Evolutionary conservation across 1,140 invertebrate genomes (phyloP).

Genomic region (Delia radicum): DNA sequence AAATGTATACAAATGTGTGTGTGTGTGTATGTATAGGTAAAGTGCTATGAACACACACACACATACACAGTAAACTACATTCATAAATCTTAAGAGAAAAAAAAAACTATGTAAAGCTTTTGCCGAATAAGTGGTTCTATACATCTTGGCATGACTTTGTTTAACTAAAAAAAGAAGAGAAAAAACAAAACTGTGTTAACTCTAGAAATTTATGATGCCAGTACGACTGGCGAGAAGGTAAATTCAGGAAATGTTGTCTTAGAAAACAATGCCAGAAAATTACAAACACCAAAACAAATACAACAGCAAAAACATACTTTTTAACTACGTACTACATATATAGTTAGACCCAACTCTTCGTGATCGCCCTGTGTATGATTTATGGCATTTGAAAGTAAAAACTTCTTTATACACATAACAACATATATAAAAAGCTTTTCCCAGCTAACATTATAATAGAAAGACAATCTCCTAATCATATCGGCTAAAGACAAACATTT

Average conservation of each 20-base stretch:
- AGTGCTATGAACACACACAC: neutral
- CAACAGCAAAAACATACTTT: neutral
- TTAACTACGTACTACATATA: neutral
- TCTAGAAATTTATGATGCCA: slow-evolving; percentile 20
- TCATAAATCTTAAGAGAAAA: neutral
- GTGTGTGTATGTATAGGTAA: neutral
- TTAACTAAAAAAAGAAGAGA: neutral
- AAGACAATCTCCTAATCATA: too few relatives aligned
- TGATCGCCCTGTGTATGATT: slow-evolving; percentile 18
- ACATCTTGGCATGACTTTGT: neutral
- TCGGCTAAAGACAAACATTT: too few relatives aligned
- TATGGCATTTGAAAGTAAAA: slow-evolving; percentile 21
- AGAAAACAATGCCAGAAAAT: slow-evolving; percentile 21
- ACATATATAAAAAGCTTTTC: too few relatives aligned
- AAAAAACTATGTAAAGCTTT: neutral
- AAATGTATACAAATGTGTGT: neutral
- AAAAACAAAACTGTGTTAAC: slow-evolving; percentile 1
- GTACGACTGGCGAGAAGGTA: slow-evolving; percentile 16
- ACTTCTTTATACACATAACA: neutral
- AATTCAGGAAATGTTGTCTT: slow-evolving; percentile 22
- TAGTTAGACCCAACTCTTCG: slow-evolving; percentile 18
- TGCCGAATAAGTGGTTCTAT: too few relatives aligned
- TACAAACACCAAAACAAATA: slow-evolving; percentile 1
- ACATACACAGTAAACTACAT: neutral
- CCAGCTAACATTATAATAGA: too few relatives aligned